Evolutionary conservation across 2,797 vertebrate genomes (phyloP).

Genomic region (Enteromius treurensis): DNA sequence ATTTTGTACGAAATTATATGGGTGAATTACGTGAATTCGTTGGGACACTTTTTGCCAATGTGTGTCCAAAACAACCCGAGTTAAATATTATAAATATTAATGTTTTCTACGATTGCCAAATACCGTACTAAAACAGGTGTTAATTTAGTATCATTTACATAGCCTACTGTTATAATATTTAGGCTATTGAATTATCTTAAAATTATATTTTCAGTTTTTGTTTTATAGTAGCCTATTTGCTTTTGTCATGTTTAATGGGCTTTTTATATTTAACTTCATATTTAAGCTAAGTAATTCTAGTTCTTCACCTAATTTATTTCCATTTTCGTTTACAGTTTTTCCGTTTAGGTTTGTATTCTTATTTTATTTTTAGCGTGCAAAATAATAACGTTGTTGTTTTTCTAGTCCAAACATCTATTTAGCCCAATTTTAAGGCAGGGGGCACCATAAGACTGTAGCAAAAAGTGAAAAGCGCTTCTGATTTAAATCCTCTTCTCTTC

Average conservation of each 20-base stretch:
- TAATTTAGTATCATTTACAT: not conserved
- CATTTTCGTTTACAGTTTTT: not conserved
- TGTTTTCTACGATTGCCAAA: not conserved
- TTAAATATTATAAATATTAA: not conserved
- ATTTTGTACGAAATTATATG: not conserved
- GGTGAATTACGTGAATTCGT: not conserved
- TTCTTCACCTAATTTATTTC: not conserved
- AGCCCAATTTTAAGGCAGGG: constrained; percentile 5
- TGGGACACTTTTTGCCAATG: not conserved
- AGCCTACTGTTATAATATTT: not conserved
- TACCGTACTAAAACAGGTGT: not conserved
- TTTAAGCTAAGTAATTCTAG: not conserved
- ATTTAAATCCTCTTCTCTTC: constrained; percentile 5
- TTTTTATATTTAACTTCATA: not conserved
- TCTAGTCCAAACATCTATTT: not conserved
- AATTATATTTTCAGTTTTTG: not conserved
- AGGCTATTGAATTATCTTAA: not conserved
- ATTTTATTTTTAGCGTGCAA: not conserved
- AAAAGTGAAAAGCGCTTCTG: not conserved
- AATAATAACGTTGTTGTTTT: not conserved
- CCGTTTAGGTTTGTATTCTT: not conserved
- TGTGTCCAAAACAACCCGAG: not conserved
- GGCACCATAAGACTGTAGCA: constrained; percentile 14
- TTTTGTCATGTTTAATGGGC: not conserved
- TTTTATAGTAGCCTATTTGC: not conserved